Percentiles rank a stretch among this genome's conserved stretches.
Evolutionary conservation across 2,113 vertebrate genomes (phyloP).

Genomic region (Scalopus aquaticus): DNA sequence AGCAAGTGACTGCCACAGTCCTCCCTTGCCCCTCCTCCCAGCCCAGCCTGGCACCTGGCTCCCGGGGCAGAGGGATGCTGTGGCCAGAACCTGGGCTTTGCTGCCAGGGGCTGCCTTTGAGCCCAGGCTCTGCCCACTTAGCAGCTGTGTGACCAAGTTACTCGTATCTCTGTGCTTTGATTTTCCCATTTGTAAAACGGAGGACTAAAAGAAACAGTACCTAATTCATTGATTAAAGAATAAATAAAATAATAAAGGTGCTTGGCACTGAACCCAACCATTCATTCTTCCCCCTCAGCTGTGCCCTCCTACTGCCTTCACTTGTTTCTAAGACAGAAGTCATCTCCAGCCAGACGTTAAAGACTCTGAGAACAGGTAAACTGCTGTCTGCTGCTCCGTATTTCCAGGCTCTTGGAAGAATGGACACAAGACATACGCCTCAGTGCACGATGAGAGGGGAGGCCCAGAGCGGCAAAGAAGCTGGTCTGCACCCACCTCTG

Average conservation of each 20-base stretch:
- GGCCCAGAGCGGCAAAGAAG: not conserved
- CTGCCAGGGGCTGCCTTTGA: not conserved
- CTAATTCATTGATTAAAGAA: not conserved
- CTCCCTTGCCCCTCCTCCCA: not conserved
- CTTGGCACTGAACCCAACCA: not conserved
- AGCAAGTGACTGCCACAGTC: accelerated
- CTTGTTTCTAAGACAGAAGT: not conserved
- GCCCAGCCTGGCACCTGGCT: accelerated
- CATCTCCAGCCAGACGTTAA: not conserved
- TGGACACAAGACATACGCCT: not conserved
- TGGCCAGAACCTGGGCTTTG: not conserved
- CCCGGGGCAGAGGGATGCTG: accelerated
- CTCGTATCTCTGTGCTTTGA: not conserved
- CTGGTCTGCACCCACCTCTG: not conserved
- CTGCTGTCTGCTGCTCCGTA: not conserved
- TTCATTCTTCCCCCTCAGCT: not conserved
- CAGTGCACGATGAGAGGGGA: not conserved
- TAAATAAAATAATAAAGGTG: not conserved
- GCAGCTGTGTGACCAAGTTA: not conserved
- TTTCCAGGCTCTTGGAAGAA: not conserved
- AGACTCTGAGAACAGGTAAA: not conserved
- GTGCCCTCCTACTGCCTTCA: not conserved
- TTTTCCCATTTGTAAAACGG: not conserved
- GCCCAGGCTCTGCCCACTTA: not conserved
- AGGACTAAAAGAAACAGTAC: not conserved